Evolutionary conservation across 2,113 vertebrate genomes (phyloP), one percentile per base, ranked within the genome.

Genomic region (Pseudorasbora parva): DNA sequence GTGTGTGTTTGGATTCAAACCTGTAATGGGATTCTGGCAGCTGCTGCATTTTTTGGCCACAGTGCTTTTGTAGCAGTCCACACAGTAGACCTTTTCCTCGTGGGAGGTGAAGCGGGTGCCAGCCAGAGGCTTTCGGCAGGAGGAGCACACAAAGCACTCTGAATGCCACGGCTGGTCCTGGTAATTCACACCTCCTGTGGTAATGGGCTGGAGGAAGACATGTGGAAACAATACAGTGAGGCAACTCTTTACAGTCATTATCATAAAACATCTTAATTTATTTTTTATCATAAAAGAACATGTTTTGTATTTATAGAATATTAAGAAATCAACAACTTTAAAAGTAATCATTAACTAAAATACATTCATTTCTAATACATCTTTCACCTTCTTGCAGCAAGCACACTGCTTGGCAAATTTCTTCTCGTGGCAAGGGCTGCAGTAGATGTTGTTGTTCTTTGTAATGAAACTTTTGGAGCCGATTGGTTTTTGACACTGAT

Each of bases 11-110:
- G 37, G 47, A 37, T 45, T 57, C 66, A 23, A 60, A 97, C 98
- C 98, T 94, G 98, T 99, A 91, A 99, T 99, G 66, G 97, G 95
- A 90, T 96, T 97, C 89, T 96, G 95, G 95, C 98, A 99, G 90
- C 95, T 91, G 57, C 92, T 91, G 86, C 98, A 99, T 89, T 98
- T 99, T 95, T 98, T 98, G 69, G 98, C 98, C 88, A 99, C 97
- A 0, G 93, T 94, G 84, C 81, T 95, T 94, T 98, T 98, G 95
- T 98, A 99, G 92, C 98, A 99, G 27, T 98, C 96, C 8, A 98
- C 96, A 0, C 98, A 99, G 94, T 97, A 99, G 89, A 95, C 94
- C 83, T 95, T 86, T 83, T 97, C 96, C 92, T 98, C 94, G 60
- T 98, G 96, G 21, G 95, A 97, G 51, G 97, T 99, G 95, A 99